Evolutionary conservation across 1,140 invertebrate species (phyloP).

Genomic region (Meteorus sp.): DNA sequence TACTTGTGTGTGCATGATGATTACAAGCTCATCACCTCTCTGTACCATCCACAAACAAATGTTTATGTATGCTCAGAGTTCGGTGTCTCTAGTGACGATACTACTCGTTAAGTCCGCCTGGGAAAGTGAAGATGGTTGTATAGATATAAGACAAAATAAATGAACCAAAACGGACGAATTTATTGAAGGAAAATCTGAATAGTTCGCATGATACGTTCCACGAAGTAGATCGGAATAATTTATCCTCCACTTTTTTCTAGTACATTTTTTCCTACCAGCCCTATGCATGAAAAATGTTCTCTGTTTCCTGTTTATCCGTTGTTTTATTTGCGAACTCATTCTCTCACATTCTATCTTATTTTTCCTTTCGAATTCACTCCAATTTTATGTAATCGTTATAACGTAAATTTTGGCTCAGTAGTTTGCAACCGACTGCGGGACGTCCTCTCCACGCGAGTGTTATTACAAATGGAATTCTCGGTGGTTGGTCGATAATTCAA

Average conservation of each 20-base stretch:
- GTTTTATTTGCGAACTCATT: background rate
- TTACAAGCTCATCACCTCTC: constrained; percentile 2
- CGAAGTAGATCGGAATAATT: constrained; percentile 5
- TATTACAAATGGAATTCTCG: constrained; percentile 23
- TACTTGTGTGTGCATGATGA: constrained; percentile 13
- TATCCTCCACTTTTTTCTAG: no score
- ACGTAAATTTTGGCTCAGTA: constrained; percentile 10
- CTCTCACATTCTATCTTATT: background rate
- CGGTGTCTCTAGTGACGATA: background rate
- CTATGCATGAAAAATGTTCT: no score
- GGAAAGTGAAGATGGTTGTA: background rate
- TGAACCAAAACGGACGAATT: background rate
- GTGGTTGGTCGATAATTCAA: constrained; percentile 27
- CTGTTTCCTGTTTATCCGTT: background rate
- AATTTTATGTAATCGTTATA: background rate
- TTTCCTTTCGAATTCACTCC: background rate
- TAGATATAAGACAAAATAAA: background rate
- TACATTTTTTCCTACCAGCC: no score
- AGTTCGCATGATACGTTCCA: no score
- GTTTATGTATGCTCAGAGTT: background rate
- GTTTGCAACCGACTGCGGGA: constrained; percentile 5
- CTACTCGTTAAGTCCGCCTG: background rate
- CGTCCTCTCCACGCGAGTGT: constrained; percentile 21
- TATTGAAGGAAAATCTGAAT: constrained; percentile 7
- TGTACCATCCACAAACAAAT: no score